Percentiles rank a stretch among this genome's conserved stretches.
Evolutionary conservation across 2,797 vertebrate genomes (phyloP).

Genomic region (Steatocranus sp.): DNA sequence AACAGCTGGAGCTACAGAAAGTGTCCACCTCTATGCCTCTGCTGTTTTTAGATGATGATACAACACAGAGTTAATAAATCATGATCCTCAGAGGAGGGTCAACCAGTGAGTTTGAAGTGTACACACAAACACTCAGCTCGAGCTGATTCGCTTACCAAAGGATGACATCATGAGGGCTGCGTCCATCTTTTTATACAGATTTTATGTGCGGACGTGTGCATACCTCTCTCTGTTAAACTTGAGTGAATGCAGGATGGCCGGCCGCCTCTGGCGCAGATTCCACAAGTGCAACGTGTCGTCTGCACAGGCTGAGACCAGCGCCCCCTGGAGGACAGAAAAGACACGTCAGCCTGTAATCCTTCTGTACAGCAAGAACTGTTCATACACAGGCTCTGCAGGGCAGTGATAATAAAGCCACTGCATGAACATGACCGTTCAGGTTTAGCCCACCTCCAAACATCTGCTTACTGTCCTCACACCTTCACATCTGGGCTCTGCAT

Average conservation of each 20-base stretch:
- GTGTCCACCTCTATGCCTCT: background rate
- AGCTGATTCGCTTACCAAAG: background rate
- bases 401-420: background rate
- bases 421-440: background rate
- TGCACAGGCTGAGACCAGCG: constrained; percentile 92
- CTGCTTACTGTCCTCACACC: background rate
- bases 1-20: background rate
- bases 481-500: background rate
- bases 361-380: background rate
- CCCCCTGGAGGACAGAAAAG: constrained; percentile 76
- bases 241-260: constrained; percentile 95
- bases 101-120: background rate
- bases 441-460: background rate
- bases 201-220: constrained; percentile 13
- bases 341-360: background rate
- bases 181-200: background rate
- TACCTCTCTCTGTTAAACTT: constrained; percentile 98
- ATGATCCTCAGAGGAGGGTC: background rate
- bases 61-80: background rate
- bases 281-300: constrained; percentile 96
- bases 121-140: background rate
- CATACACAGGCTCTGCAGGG: background rate
- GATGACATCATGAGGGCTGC: background rate
- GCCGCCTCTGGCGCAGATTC: constrained; percentile 95
- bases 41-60: background rate